phyloP scores from a whole-genome alignment of 1,140 invertebrate species.

The Cephus cinctus region DNA sequence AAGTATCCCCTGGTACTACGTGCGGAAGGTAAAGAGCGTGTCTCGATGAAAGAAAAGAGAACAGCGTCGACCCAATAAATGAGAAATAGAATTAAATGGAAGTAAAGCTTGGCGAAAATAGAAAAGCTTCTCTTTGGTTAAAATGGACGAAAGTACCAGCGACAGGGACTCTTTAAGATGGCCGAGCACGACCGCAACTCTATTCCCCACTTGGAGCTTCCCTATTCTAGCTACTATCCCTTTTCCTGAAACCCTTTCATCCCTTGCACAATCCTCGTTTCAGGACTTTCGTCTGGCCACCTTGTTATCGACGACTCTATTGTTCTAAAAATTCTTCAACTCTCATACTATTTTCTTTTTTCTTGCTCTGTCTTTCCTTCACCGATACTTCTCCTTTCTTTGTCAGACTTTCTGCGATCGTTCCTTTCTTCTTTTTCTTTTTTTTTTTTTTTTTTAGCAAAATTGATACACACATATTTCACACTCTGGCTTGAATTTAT shows the following conservation, averaged over 20 bases:
- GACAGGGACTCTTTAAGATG: slow-evolving; percentile 11
- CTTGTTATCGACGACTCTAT: slow-evolving; percentile 28
- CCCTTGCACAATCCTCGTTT: too few species aligned
- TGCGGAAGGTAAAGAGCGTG: too few species aligned
- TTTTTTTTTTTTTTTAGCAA: too few species aligned
- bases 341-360: slow-evolving; percentile 4
- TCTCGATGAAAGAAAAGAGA: not conserved
- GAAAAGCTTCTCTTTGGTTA: slow-evolving; percentile 7
- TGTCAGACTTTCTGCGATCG: too few species aligned
- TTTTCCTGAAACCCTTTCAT: not conserved
- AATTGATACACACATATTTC: too few species aligned
- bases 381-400: not conserved
- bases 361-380: slow-evolving; percentile 3
- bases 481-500: too few species aligned
- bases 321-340: slow-evolving; percentile 27
- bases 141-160: slow-evolving; percentile 4
- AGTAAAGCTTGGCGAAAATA: slow-evolving; percentile 1
- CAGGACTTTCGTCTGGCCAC: slow-evolving; percentile 22
- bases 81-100: slow-evolving; percentile 8
- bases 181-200: slow-evolving; percentile 14
- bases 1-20: too few species aligned
- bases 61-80: slow-evolving; percentile 10
- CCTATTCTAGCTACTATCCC: not conserved
- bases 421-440: too few species aligned
- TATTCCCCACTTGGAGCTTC: not conserved